Percentiles rank a stretch among this genome's conserved stretches.
Evolutionary conservation across 2,113 vertebrate genomes (phyloP).

Genomic region (Neotoma lepida): DNA sequence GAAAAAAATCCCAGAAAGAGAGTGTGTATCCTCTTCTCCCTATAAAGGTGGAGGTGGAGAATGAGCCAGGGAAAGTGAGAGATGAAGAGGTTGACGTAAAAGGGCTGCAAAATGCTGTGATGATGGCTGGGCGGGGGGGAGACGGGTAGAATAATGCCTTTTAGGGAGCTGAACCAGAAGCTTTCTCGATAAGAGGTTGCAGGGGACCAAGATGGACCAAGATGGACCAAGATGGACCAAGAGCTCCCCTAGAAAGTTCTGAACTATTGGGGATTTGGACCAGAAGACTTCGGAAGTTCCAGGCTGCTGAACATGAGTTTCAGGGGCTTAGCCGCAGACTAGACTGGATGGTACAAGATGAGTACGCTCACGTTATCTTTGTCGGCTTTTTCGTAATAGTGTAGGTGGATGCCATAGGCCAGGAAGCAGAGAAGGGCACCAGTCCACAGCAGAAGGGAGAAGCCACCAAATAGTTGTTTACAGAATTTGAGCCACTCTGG

Average conservation of each 20-base stretch:
- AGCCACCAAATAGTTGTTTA: conserved; percentile 90
- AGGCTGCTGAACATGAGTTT: background rate
- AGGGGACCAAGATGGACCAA: background rate
- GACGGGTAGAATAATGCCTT: background rate
- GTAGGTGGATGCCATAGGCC: conserved; percentile 87
- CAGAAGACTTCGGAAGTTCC: background rate
- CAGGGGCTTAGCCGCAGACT: no score
- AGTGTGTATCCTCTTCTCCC: background rate
- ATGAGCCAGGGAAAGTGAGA: background rate
- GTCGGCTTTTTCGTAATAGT: conserved; percentile 79
- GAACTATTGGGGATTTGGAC: background rate
- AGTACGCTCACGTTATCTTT: conserved; percentile 89
- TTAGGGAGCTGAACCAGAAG: background rate
- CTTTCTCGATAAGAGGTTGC: background rate
- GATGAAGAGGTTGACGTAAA: background rate
- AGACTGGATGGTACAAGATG: background rate
- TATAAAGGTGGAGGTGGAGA: accelerated
- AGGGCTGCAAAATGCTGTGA: background rate
- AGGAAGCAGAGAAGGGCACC: conserved; percentile 90
- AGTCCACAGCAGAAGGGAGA: conserved; percentile 91
- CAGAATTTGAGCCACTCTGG: conserved; percentile 94
- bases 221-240: background rate
- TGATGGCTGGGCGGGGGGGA: background rate
- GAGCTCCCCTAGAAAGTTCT: background rate
- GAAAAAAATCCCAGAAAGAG: background rate